These are phyloP conservation scores for Pomacea canaliculata DNA, from an alignment of 2,888 invertebrate genomes.

Conservation along the genomic window DNA sequence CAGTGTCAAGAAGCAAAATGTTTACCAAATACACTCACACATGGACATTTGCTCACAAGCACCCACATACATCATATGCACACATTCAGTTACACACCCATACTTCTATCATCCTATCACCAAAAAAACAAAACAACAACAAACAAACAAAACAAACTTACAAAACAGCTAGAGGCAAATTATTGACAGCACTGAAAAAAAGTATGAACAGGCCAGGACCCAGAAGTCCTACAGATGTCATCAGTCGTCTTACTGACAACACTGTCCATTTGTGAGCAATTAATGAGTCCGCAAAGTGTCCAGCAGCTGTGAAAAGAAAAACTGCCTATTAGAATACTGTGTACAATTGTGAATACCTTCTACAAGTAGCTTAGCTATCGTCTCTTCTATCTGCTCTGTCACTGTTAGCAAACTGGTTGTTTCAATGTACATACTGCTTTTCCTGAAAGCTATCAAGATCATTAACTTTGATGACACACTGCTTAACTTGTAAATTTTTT, in stretches of 20 bases:
- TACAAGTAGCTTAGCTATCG: no score
- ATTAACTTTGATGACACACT: no score
- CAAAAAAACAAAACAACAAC: background rate
- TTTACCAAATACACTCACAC: no score
- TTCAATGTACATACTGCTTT: no score
- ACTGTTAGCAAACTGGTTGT: no score
- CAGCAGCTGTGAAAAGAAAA: conserved; percentile 73
- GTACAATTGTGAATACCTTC: no score
- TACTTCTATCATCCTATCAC: background rate
- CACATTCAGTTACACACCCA: conserved; percentile 10
- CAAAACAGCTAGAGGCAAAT: conserved; percentile 78
- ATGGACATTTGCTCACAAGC: background rate
- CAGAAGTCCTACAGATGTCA: conserved; percentile 80
- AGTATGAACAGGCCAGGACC: conserved; percentile 77
- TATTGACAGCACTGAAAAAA: conserved; percentile 80
- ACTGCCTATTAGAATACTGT: background rate
- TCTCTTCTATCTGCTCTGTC: no score
- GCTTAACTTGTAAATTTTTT: no score
- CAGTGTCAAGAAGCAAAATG: no score
- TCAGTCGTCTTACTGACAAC: conserved; percentile 78
- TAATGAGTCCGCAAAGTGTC: conserved; percentile 79
- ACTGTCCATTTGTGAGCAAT: conserved; percentile 76
- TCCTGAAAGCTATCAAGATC: no score
- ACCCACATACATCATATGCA: conserved; percentile 1
- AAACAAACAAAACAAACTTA: conserved; percentile 67